phyloP scores from a whole-genome alignment of 2,888 invertebrate species.

The Melanostoma mellinum region DNA sequence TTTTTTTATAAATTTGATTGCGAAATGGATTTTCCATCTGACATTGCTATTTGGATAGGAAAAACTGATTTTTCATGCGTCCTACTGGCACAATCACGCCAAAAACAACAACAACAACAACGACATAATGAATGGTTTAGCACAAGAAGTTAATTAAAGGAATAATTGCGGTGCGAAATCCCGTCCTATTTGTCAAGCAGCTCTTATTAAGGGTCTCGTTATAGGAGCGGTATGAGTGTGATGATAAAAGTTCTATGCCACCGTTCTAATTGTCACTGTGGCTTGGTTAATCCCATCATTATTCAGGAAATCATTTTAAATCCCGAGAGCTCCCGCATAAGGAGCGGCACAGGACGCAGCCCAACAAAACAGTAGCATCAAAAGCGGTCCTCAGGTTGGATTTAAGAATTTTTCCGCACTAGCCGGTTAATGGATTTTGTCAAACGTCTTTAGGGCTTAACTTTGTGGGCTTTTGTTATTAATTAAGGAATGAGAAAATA shows the following conservation, averaged over 20 bases:
- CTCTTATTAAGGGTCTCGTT: slow-evolving; percentile 16
- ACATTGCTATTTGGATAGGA: slow-evolving; percentile 20
- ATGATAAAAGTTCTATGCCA: slow-evolving; percentile 1
- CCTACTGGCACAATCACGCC: background rate
- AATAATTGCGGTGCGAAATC: slow-evolving; percentile 48
- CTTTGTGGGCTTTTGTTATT: slow-evolving; percentile 41
- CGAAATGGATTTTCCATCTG: slow-evolving; percentile 38
- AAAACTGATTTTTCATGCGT: slow-evolving; percentile 53
- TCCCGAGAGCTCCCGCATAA: background rate
- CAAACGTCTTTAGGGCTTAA: slow-evolving; percentile 23
- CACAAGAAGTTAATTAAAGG: slow-evolving; percentile 54
- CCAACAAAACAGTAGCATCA: slow-evolving; percentile 9
- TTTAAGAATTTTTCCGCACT: slow-evolving; percentile 5
- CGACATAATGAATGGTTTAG: slow-evolving; percentile 28
- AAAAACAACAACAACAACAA: background rate
- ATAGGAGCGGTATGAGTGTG: background rate
- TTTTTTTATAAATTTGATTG: slow-evolving; percentile 51
- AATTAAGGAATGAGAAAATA: slow-evolving; percentile 38
- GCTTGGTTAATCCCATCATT: slow-evolving; percentile 51
- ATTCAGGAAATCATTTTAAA: slow-evolving; percentile 44
- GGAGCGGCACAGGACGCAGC: slow-evolving; percentile 7
- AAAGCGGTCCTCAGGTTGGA: slow-evolving; percentile 12
- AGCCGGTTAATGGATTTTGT: slow-evolving; percentile 45
- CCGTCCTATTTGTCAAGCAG: slow-evolving; percentile 48
- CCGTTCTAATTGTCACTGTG: slow-evolving; percentile 45